phyloP scores from a whole-genome alignment of 2,797 vertebrate genomes.

The Eulemur albifrons region DNA sequence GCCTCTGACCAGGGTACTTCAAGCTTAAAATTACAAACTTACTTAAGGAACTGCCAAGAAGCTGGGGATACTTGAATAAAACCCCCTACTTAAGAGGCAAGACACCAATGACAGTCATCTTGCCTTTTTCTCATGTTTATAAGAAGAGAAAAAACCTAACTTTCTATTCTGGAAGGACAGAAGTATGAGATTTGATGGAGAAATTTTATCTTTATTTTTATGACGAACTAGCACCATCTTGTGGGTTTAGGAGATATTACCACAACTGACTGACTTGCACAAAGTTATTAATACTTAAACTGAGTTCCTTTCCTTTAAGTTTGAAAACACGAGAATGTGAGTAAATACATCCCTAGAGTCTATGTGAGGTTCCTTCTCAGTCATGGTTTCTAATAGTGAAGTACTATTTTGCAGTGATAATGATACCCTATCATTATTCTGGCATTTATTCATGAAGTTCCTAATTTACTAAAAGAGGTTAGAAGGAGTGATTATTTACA shows the following conservation, averaged over 20 bases:
- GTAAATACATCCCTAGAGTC: neutral
- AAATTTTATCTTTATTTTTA: neutral
- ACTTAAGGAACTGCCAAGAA: neutral
- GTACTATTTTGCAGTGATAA: no score
- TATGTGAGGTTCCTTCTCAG: neutral
- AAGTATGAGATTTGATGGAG: neutral
- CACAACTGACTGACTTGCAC: neutral
- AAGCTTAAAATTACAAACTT: neutral
- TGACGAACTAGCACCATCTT: constrained; percentile 55
- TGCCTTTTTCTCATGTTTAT: neutral
- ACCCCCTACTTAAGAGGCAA: neutral
- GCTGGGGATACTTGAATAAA: neutral
- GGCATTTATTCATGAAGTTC: neutral
- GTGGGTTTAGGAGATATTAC: constrained; percentile 1
- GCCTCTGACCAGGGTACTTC: neutral
- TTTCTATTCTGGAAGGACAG: neutral
- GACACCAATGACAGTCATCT: neutral
- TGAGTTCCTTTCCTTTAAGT: neutral
- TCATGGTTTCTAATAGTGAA: neutral
- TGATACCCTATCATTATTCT: neutral
- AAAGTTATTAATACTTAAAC: neutral
- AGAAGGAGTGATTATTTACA: neutral
- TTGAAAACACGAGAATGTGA: neutral
- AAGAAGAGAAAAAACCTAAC: neutral
- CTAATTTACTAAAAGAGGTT: neutral